Percentiles rank a stretch among this genome's conserved stretches.
These are phyloP conservation scores for Yponomeuta cagnagella DNA, from an alignment of 2,888 invertebrate species.

Conservation along the genomic window DNA sequence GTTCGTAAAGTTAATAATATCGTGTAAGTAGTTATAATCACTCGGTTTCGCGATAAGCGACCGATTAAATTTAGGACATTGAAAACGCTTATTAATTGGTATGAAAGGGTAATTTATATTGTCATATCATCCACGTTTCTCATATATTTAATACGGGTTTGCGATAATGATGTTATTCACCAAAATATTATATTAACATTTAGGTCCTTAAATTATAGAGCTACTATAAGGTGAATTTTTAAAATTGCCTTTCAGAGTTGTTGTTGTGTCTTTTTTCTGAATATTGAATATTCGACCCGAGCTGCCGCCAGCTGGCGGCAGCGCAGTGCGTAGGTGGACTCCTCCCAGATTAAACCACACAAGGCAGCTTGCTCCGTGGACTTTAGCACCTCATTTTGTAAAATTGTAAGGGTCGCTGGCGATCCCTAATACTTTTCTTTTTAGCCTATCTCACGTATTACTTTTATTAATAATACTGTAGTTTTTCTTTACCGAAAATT, in stretches of 20 bases:
- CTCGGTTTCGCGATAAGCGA: slow-evolving; percentile 58
- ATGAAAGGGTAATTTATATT: slow-evolving; percentile 77
- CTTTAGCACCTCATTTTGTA: slow-evolving; percentile 68
- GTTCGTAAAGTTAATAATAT: slow-evolving; percentile 57
- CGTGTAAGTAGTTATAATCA: slow-evolving; percentile 69
- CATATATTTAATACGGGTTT: slow-evolving; percentile 76
- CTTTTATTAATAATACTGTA: slow-evolving; percentile 55
- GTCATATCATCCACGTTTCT: slow-evolving; percentile 77
- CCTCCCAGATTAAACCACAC: slow-evolving; percentile 24
- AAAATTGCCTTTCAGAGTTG: slow-evolving; percentile 70
- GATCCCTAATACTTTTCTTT: slow-evolving; percentile 66
- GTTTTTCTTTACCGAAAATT: slow-evolving; percentile 44
- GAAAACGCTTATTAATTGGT: slow-evolving; percentile 77
- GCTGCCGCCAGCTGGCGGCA: neutral
- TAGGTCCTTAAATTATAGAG: slow-evolving; percentile 67
- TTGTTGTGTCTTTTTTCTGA: slow-evolving; percentile 67
- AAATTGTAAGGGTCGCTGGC: slow-evolving; percentile 62
- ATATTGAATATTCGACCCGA: slow-evolving; percentile 66
- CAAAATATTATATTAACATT: slow-evolving; percentile 66
- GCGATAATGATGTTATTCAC: slow-evolving; percentile 76
- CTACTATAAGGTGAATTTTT: slow-evolving; percentile 70
- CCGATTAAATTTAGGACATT: slow-evolving; percentile 72
- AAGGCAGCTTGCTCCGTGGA: slow-evolving; percentile 39
- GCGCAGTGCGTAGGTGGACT: too few species aligned
- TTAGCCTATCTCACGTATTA: slow-evolving; percentile 49